Evolutionary conservation across 2,888 invertebrate species (phyloP).

Genomic region (Drosophila trichaetosa): DNA sequence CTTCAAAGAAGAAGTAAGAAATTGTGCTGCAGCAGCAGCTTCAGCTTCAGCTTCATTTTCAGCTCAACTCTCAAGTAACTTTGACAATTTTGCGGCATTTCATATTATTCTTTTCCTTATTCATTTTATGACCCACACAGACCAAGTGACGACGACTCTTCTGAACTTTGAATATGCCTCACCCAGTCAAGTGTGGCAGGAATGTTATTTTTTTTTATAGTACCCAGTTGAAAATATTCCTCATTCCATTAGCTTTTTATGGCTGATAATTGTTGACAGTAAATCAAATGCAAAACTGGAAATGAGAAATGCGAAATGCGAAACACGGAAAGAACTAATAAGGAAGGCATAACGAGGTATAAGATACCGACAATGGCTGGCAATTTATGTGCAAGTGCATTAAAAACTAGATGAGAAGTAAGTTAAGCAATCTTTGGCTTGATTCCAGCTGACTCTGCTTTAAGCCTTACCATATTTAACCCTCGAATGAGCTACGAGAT

Average conservation of each 20-base stretch:
- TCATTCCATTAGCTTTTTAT: conserved; percentile 47
- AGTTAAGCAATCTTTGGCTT: background rate
- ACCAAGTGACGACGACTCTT: conserved; percentile 45
- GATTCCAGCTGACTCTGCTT: background rate
- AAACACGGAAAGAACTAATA: conserved; percentile 32
- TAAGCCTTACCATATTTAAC: background rate
- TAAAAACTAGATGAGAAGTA: background rate
- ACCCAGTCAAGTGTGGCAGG: conserved; percentile 41
- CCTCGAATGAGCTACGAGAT: background rate
- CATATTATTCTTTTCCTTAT: conserved; percentile 8
- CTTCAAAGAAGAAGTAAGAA: conserved; percentile 10
- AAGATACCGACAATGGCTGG: conserved; percentile 27
- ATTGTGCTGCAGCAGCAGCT: background rate
- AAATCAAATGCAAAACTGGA: conserved; percentile 44
- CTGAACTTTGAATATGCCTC: conserved; percentile 32
- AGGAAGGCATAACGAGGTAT: conserved; percentile 20
- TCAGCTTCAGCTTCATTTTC: background rate
- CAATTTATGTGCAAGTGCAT: conserved; percentile 13
- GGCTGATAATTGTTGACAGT: conserved; percentile 49
- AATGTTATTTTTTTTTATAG: conserved; percentile 15
- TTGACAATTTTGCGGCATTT: conserved; percentile 63
- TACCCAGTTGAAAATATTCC: conserved; percentile 26
- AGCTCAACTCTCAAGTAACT: conserved; percentile 31
- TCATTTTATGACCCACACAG: conserved; percentile 70
- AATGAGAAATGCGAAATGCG: background rate